These are phyloP conservation scores for Drosophila stalkeri DNA, from an alignment of 2,888 invertebrate genomes.

Conservation along the genomic window DNA sequence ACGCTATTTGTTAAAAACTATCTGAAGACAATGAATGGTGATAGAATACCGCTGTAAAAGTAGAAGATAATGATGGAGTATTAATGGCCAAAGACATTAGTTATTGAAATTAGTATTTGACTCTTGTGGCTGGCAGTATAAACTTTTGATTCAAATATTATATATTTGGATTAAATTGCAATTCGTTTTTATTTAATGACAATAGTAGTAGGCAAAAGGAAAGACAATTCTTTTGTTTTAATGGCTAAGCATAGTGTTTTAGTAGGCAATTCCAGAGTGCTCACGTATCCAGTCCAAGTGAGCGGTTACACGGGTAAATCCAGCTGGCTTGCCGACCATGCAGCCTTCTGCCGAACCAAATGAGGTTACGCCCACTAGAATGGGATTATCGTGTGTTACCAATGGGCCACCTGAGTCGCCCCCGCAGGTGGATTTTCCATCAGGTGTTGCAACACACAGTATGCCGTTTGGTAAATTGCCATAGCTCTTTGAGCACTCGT, in stretches of 20 bases:
- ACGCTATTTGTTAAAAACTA: neutral
- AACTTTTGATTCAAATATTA: too few relatives aligned
- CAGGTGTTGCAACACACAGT: constrained; percentile 46
- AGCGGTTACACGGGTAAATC: constrained; percentile 58
- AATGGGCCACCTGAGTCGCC: constrained; percentile 85
- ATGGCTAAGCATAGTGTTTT: neutral
- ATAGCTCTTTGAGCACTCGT: constrained; percentile 81
- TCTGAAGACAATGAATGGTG: neutral
- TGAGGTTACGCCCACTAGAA: constrained; percentile 57
- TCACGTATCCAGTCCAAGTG: constrained; percentile 70
- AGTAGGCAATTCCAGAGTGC: neutral
- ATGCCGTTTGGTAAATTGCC: constrained; percentile 60
- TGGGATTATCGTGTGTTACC: constrained; percentile 54
- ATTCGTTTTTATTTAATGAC: too few relatives aligned
- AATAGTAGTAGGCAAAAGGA: too few relatives aligned
- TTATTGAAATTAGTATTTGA: neutral
- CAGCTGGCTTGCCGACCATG: constrained; percentile 48
- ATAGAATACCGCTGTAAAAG: neutral
- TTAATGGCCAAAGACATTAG: neutral
- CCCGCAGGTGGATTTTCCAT: constrained; percentile 80
- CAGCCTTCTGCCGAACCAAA: constrained; percentile 51
- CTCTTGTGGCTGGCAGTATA: neutral
- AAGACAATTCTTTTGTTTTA: too few relatives aligned
- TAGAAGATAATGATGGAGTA: neutral
- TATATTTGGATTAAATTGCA: too few relatives aligned